Conservation (phyloP, 2,888 invertebrate genomes). For the Microplitis manilae region DNA sequence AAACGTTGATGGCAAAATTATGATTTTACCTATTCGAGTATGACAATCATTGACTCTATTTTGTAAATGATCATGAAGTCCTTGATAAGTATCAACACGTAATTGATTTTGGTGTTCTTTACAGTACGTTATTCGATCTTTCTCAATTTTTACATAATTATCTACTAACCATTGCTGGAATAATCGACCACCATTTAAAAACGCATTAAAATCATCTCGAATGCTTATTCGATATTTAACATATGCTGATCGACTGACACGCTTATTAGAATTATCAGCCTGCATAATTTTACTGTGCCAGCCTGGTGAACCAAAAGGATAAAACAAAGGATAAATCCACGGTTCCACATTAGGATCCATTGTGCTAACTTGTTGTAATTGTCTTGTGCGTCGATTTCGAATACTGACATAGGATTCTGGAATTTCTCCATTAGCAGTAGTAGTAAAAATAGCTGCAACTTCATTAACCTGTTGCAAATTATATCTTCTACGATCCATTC, state of each 20-base stretch:
- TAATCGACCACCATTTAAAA: constrained; percentile 40
- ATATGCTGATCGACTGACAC: constrained; percentile 38
- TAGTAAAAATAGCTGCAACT: constrained; percentile 16
- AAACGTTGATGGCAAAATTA: constrained; percentile 49
- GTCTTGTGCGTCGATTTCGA: not conserved
- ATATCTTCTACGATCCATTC: constrained; percentile 12
- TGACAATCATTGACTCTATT: constrained; percentile 23
- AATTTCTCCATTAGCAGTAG: constrained; percentile 9
- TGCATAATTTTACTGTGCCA: not conserved
- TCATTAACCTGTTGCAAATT: constrained; percentile 13
- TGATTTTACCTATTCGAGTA: constrained; percentile 41
- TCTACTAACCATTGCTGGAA: constrained; percentile 46
- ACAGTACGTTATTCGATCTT: constrained; percentile 38
- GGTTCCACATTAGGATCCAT: constrained; percentile 5
- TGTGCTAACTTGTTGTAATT: constrained; percentile 4
- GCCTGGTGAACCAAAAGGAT: not conserved
- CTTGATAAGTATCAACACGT: constrained; percentile 43
- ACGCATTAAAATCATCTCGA: constrained; percentile 35
- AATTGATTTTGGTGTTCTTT: constrained; percentile 43
- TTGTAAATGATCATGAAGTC: constrained; percentile 42
- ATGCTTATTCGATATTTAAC: constrained; percentile 39
- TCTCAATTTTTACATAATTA: constrained; percentile 46
- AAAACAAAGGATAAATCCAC: constrained; percentile 10
- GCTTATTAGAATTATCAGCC: constrained; percentile 26
- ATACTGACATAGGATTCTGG: constrained; percentile 12